Conservation (phyloP, 2,888 invertebrate species). For the Agrotis clavis region DNA sequence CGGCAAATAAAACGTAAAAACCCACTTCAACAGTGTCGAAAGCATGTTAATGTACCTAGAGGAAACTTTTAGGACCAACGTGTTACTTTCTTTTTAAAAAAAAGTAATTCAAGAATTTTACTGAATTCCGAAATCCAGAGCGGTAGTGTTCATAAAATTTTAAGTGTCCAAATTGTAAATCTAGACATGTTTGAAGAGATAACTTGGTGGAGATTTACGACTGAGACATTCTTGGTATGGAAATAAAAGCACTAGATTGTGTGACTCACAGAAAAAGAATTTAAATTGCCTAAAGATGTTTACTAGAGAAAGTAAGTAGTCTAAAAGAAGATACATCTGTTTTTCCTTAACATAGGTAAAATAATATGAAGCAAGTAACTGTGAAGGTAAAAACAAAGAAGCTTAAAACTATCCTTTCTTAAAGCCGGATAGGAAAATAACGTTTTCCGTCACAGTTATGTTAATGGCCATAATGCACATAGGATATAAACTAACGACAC, state of each 20-base stretch:
- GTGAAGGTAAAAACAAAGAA: no score
- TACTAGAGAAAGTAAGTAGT: slow-evolving; percentile 21
- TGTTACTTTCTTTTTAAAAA: slow-evolving; percentile 50
- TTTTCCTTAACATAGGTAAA: not conserved
- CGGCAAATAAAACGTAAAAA: slow-evolving; percentile 54
- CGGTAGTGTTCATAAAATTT: slow-evolving; percentile 47
- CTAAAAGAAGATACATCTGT: not conserved
- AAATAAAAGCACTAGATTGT: slow-evolving; percentile 18
- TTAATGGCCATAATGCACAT: slow-evolving; percentile 20
- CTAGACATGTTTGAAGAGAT: slow-evolving; percentile 32
- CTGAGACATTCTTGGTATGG: slow-evolving; percentile 3
- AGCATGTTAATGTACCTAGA: slow-evolving; percentile 61
- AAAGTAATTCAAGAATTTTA: slow-evolving; percentile 52
- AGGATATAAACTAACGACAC: slow-evolving; percentile 17
- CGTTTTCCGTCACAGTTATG: not conserved
- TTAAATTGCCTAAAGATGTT: slow-evolving; percentile 5
- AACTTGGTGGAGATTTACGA: slow-evolving; percentile 30
- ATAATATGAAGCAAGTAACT: no score
- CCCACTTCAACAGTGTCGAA: slow-evolving; percentile 54
- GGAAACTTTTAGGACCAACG: slow-evolving; percentile 46
- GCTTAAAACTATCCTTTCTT: not conserved
- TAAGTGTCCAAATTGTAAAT: slow-evolving; percentile 43
- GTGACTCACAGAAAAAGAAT: slow-evolving; percentile 43
- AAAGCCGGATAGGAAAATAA: not conserved
- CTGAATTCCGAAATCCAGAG: slow-evolving; percentile 50